Evolutionary conservation across 1,140 invertebrate genomes (phyloP), one percentile per base, ranked within the genome.

Genomic region (Trachelipus rathkii): DNA sequence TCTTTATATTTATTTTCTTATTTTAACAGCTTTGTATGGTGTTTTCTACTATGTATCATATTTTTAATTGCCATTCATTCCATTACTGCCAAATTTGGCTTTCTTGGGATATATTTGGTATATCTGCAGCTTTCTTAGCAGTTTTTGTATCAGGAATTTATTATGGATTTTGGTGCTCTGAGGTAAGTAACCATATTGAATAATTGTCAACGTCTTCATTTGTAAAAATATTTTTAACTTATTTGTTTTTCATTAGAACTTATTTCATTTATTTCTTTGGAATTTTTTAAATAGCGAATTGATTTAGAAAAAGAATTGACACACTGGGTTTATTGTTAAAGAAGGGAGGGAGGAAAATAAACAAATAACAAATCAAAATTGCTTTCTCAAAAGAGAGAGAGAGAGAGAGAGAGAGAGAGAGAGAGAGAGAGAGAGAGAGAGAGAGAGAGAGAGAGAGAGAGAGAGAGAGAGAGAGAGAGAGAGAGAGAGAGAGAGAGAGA

Each of bases 141-240:
- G 96, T 97, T 83, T 98, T 97, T 85, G 91, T 96, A 74, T 95
- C 95, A 19, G 95, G 95, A 72, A 93, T 98, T 79, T 97, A 98
- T 86, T 97, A 96, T 84, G 95, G 95, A 1, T 98, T 97, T 86
- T 97, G 95, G 91, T 97, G 95, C 86, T 90, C 96, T 83, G 89
- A 90, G 85, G 79, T 81, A 21, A 66, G 79, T 74, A 5, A 21
- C 69, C 10, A 33, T 33, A 6, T 33, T 33, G 33, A 1, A 33
- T 33, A 1, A 33, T 33, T 33, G 33, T 33, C 6, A 33, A 33
- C 6, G 33, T 33, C 33, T 33, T 33, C 33, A 33, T 3, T 33
- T 33, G 33, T 33, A 33, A 33, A 33, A 33, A 3, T 33, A 33
- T 33, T 3, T 3, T 33, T 33, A 1, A 1, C 6, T 33, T 33